Percentiles rank a stretch among this genome's conserved stretches.
phyloP scores from a whole-genome alignment of 2,797 vertebrate species.

The Sylvia borin region DNA sequence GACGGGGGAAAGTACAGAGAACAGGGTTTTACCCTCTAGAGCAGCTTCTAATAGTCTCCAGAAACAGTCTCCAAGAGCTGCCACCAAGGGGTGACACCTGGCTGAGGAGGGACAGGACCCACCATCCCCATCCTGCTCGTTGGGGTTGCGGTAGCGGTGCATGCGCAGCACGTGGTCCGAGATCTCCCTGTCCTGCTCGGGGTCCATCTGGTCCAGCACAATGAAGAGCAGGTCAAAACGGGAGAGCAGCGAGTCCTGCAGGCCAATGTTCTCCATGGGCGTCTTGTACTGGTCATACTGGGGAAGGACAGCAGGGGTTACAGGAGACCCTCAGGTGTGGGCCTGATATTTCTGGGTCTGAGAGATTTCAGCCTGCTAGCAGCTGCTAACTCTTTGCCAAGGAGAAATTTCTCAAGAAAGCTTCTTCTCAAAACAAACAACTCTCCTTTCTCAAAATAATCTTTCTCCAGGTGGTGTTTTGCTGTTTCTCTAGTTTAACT shows the following conservation, averaged over 20 bases:
- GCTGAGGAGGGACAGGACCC: neutral
- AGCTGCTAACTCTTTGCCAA: too few relatives aligned
- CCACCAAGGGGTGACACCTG: neutral
- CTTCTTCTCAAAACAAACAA: too few relatives aligned
- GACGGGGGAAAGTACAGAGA: neutral
- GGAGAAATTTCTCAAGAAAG: too few relatives aligned
- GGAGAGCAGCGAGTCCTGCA: slow-evolving; percentile 95
- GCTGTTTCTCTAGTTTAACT: too few relatives aligned
- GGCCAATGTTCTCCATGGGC: slow-evolving; percentile 98
- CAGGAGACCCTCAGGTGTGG: neutral
- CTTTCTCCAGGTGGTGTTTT: too few relatives aligned
- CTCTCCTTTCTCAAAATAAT: too few relatives aligned
- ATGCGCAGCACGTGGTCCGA: slow-evolving; percentile 95
- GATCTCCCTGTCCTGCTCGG: slow-evolving; percentile 93
- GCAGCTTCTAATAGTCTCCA: neutral
- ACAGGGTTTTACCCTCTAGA: neutral
- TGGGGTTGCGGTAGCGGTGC: slow-evolving; percentile 92
- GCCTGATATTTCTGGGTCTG: too few relatives aligned
- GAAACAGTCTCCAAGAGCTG: neutral
- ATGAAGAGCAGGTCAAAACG: slow-evolving; percentile 98
- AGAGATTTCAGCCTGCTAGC: too few relatives aligned
- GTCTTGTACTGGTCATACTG: slow-evolving; percentile 99
- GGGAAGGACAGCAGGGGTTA: neutral
- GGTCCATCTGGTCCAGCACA: slow-evolving; percentile 95
- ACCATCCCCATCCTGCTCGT: slow-evolving; percentile 92